Conservation (phyloP, 1,140 invertebrate genomes). For the Odontomachus brunneus region DNA sequence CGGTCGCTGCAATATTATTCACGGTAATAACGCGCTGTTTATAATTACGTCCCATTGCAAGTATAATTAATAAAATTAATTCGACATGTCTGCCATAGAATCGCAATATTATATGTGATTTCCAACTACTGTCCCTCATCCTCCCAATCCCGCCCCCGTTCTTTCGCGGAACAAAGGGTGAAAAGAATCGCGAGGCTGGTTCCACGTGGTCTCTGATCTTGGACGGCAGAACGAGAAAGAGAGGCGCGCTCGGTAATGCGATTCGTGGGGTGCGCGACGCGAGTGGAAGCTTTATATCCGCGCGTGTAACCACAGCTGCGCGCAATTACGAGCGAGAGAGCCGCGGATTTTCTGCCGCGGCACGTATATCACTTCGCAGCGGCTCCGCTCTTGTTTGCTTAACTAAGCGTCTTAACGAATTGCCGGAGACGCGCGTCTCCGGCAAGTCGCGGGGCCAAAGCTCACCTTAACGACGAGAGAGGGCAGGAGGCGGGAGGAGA, state of each 20-base stretch:
- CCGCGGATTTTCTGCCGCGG: constrained; percentile 74
- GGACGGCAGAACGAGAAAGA: neutral
- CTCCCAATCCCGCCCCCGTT: neutral
- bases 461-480: constrained; percentile 47
- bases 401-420: constrained; percentile 78
- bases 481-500: neutral
- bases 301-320: constrained; percentile 68
- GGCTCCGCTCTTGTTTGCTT: constrained; percentile 74
- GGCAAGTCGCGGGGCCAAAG: constrained; percentile 53
- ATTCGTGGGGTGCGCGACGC: constrained; percentile 6
- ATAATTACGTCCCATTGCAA: constrained; percentile 46
- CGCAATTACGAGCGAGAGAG: constrained; percentile 73
- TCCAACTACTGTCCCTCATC: neutral
- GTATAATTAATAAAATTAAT: constrained; percentile 63
- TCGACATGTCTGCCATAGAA: neutral
- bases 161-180: neutral
- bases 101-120: constrained; percentile 25
- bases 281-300: constrained; percentile 61
- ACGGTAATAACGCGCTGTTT: constrained; percentile 42
- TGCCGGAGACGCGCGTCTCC: constrained; percentile 64
- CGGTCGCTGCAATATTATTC: constrained; percentile 48
- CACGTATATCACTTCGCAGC: constrained; percentile 77
- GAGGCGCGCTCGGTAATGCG: constrained; percentile 30
- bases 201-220: constrained; percentile 13
- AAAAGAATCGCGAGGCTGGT: neutral